Percentiles rank a stretch among this genome's conserved stretches.
These are phyloP conservation scores for Baccha elongata DNA, from an alignment of 2,888 invertebrate species.

Conservation along the genomic window DNA sequence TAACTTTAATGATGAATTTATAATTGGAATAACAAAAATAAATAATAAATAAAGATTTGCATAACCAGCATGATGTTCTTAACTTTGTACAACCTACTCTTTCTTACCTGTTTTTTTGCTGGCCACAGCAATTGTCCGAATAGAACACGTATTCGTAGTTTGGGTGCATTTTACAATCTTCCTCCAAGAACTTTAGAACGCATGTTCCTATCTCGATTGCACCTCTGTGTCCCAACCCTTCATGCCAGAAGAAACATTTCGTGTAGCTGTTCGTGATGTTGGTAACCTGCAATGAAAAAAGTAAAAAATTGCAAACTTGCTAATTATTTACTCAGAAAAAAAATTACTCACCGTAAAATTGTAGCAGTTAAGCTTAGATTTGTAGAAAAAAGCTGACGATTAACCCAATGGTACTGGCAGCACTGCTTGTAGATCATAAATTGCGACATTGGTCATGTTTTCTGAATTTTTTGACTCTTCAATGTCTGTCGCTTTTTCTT, in stretches of 20 bases:
- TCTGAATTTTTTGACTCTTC: constrained; percentile 24
- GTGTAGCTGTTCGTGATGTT: constrained; percentile 26
- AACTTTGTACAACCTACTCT: constrained; percentile 28
- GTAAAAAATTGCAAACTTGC: constrained; percentile 11
- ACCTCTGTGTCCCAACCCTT: constrained; percentile 14
- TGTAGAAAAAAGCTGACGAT: constrained; percentile 31
- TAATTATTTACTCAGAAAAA: constrained; percentile 21
- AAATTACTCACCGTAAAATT: constrained; percentile 32
- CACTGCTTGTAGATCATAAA: constrained; percentile 31
- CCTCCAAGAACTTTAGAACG: constrained; percentile 14
- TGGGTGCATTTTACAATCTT: constrained; percentile 18
- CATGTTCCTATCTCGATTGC: constrained; percentile 1
- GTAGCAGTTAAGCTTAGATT: no score
- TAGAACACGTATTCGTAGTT: constrained; percentile 11
- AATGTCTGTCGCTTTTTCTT: constrained; percentile 20
- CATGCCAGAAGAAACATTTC: constrained; percentile 35
- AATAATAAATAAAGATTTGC: constrained; percentile 19
- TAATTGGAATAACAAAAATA: constrained; percentile 14
- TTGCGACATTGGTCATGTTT: constrained; percentile 26
- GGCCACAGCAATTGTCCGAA: constrained; percentile 16
- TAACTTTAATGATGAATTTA: constrained; percentile 17
- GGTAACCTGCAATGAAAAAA: constrained; percentile 33
- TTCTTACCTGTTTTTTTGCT: constrained; percentile 38
- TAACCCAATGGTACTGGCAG: constrained; percentile 28
- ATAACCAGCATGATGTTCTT: constrained; percentile 13